These are phyloP conservation scores for Pheosia tremula DNA, from an alignment of 2,888 invertebrate species.

Conservation along the genomic window DNA sequence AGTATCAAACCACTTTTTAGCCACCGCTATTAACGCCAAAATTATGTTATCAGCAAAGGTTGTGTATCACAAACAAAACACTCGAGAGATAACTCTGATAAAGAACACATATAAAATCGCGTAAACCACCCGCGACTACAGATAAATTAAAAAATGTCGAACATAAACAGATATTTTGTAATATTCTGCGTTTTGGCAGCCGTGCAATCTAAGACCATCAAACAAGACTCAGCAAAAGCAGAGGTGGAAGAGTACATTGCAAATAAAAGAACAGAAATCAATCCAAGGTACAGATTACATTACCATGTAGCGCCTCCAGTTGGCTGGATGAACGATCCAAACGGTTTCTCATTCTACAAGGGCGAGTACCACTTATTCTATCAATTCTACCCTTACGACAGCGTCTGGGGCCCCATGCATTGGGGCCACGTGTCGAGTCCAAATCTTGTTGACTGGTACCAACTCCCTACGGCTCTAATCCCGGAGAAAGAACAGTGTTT, in stretches of 20 bases:
- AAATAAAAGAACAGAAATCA: background rate
- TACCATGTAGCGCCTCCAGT: constrained; percentile 74
- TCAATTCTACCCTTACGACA: constrained; percentile 79
- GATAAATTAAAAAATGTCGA: constrained; percentile 9
- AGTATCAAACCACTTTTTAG: background rate
- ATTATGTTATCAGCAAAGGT: background rate
- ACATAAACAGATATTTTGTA: constrained; percentile 8
- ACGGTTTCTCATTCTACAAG: constrained; percentile 79
- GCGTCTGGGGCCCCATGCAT: constrained; percentile 78
- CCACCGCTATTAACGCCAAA: background rate
- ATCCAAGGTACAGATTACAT: constrained; percentile 56
- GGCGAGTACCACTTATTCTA: constrained; percentile 82
- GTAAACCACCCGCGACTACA: background rate
- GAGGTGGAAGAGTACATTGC: constrained; percentile 16
- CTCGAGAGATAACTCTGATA: constrained; percentile 1
- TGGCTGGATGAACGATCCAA: constrained; percentile 85
- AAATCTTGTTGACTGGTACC: constrained; percentile 79
- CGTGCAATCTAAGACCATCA: constrained; percentile 4
- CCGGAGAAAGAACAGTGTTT: constrained; percentile 76
- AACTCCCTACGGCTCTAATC: constrained; percentile 74
- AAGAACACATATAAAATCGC: constrained; percentile 3
- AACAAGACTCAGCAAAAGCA: constrained; percentile 9
- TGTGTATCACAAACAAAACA: constrained; percentile 9
- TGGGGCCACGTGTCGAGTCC: constrained; percentile 81
- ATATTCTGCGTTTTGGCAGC: constrained; percentile 4